Base-by-base conservation (phyloP, 2,888 invertebrate species). In the Malacosoma neustria region DNA sequence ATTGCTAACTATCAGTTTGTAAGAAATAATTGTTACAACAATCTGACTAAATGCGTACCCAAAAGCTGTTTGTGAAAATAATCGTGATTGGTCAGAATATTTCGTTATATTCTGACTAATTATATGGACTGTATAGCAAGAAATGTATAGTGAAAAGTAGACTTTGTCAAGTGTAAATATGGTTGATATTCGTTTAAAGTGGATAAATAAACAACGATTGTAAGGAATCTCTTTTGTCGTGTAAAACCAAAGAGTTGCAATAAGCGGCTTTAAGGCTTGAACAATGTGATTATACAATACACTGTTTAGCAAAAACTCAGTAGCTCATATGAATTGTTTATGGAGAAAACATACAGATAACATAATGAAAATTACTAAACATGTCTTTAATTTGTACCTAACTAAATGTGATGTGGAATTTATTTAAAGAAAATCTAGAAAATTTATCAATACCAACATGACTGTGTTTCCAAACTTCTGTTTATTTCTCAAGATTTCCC, bases 241-340 rank as follows among this genome's bases (percentile, higher is more conserved):
- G 71, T 60, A 65, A 76, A 75, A 80, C 82, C 81, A 82, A 82
- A 81, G 80, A 80, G 68, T 65, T 61, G 57, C 13, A 12, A 11
- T 14, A 13, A 32, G 14, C 32, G 13, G 13, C 13, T 13, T 31
- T 7, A 11, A 13, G 32, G 3, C 32, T 31, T 11, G 31, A 9
- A 22, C 22, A 22, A 7, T 22, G 22, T 9, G n/a, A n/a, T n/a
- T n/a, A n/a, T n/a, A n/a, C n/a, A n/a, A n/a, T n/a, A n/a, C n/a
- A n/a, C n/a, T n/a, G n/a, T n/a, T n/a, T n/a, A n/a, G n/a, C n/a
- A n/a, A n/a, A n/a, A n/a, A n/a, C n/a, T n/a, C n/a, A n/a, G n/a
- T n/a, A n/a, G n/a, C n/a, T n/a, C n/a, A n/a, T n/a, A n/a, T n/a
- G n/a, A n/a, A n/a, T n/a, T n/a, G n/a, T n/a, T n/a, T n/a, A n/a